These are phyloP conservation scores for Zalophus californianus DNA, from an alignment of 2,797 vertebrate species.

Conservation along the genomic window DNA sequence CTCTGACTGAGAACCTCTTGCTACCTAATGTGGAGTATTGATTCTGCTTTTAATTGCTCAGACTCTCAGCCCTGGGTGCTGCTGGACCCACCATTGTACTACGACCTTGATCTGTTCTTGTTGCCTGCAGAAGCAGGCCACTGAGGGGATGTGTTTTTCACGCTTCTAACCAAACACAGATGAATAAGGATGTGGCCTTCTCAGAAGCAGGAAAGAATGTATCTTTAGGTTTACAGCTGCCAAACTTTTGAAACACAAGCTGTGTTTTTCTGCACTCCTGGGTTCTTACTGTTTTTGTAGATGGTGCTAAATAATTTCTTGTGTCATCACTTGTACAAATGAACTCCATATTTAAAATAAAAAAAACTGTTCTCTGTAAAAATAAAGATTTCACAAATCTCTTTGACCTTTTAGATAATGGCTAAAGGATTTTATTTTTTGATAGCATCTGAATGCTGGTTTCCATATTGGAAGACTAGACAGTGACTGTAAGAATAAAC, in stretches of 20 bases:
- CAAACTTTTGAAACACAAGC: slow-evolving; percentile 17
- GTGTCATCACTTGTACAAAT: slow-evolving; percentile 47
- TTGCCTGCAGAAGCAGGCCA: background rate
- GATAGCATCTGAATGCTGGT: background rate
- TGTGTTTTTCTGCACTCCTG: background rate
- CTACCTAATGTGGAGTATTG: background rate
- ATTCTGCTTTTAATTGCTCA: background rate
- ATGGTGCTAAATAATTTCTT: slow-evolving; percentile 58
- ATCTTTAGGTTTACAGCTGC: slow-evolving; percentile 36
- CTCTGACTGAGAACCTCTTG: background rate
- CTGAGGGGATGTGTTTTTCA: background rate
- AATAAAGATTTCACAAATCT: background rate
- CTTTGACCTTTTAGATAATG: background rate
- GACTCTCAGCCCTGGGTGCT: background rate
- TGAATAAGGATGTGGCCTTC: background rate
- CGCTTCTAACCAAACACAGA: background rate
- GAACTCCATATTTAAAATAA: background rate
- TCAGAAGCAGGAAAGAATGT: slow-evolving; percentile 31
- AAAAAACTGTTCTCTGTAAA: background rate
- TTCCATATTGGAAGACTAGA: background rate
- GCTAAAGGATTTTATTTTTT: background rate
- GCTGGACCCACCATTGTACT: background rate
- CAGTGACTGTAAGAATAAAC: background rate
- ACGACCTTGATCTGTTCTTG: background rate
- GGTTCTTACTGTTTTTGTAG: slow-evolving; percentile 14